These are phyloP conservation scores for Drosophila melanocephala DNA, from an alignment of 2,888 invertebrate genomes.

Conservation along the genomic window DNA sequence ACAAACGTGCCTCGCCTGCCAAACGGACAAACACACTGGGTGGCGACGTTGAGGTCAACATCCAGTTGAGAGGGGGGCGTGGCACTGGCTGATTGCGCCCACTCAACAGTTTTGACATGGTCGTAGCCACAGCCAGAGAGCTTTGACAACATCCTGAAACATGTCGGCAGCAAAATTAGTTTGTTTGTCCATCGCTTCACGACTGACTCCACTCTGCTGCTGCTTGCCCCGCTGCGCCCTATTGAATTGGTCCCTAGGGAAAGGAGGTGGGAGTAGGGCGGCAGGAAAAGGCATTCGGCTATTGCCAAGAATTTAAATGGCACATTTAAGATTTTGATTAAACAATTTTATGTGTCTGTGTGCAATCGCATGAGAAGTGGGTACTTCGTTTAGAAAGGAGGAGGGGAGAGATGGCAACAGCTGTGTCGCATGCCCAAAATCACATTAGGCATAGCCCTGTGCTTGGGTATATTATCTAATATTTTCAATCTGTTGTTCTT, in stretches of 20 bases:
- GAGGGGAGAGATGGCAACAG: background rate
- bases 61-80: slow-evolving; percentile 32
- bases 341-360: slow-evolving; percentile 63
- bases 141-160: slow-evolving; percentile 41
- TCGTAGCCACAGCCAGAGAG: background rate
- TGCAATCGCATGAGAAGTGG: slow-evolving; percentile 15
- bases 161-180: slow-evolving; percentile 69
- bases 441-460: slow-evolving; percentile 33
- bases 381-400: background rate
- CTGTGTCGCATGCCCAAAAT: slow-evolving; percentile 1
- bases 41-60: slow-evolving; percentile 41
- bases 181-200: slow-evolving; percentile 64
- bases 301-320: slow-evolving; percentile 70
- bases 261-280: background rate
- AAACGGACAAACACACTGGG: slow-evolving; percentile 30
- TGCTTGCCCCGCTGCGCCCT: background rate
- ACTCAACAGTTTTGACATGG: slow-evolving; percentile 32
- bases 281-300: slow-evolving; percentile 30
- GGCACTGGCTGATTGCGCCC: slow-evolving; percentile 56
- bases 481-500: slow-evolving; percentile 5
- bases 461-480: slow-evolving; percentile 19
- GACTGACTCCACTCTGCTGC: slow-evolving; percentile 1
- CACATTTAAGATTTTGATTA: slow-evolving; percentile 74
- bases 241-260: slow-evolving; percentile 17
- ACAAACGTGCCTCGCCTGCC: slow-evolving; percentile 74